phyloP scores from a whole-genome alignment of 1,140 invertebrate genomes.

The Lasaia peninsularis region DNA sequence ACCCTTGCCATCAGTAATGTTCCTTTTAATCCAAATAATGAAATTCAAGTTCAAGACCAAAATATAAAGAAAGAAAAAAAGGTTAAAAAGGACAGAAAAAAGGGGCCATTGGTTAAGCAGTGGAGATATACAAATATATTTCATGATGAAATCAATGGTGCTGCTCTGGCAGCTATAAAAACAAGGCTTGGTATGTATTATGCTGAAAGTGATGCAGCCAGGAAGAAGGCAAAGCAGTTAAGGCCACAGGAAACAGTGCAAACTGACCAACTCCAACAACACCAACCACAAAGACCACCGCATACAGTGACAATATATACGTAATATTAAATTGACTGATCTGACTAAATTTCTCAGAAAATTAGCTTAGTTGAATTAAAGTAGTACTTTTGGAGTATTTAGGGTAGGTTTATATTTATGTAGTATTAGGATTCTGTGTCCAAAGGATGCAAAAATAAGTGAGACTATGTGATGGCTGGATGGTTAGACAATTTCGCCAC shows the following conservation, averaged over 20 bases:
- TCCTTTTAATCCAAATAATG: conserved; percentile 36
- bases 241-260: conserved; percentile 50
- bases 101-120: conserved; percentile 71
- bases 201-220: conserved; percentile 68
- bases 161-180: conserved; percentile 70
- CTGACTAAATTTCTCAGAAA: conserved; percentile 10
- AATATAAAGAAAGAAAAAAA: conserved; percentile 42
- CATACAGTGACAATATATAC: conserved; percentile 65
- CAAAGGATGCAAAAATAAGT: not conserved
- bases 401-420: conserved; percentile 1
- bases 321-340: conserved; percentile 25
- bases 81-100: conserved; percentile 59
- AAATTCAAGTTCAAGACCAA: conserved; percentile 30
- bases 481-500: not conserved
- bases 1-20: conserved; percentile 45
- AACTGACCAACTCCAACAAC: conserved; percentile 31
- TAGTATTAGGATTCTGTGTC: not conserved
- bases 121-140: conserved; percentile 76
- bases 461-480: not conserved
- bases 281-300: conserved; percentile 47
- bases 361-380: conserved; percentile 7
- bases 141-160: conserved; percentile 75
- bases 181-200: conserved; percentile 74
- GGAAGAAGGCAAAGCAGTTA: conserved; percentile 65
- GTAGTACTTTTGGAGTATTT: conserved; percentile 13